Percentiles rank a stretch among this genome's conserved stretches.
Evolutionary conservation across 1,140 invertebrate species (phyloP).

Genomic region (Chrysopa pallens): DNA sequence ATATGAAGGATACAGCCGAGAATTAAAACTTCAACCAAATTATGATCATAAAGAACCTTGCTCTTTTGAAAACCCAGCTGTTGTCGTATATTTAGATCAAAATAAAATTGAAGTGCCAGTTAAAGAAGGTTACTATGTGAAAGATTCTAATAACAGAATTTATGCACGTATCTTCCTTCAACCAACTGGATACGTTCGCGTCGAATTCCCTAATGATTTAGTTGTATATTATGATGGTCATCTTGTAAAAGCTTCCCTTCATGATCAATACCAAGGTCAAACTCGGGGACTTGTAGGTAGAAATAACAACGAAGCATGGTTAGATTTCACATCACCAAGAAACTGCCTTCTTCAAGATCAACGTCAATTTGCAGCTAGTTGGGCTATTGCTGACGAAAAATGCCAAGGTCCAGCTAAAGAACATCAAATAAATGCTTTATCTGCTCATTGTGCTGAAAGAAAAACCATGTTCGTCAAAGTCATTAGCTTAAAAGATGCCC

Average conservation of each 20-base stretch:
- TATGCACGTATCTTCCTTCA: constrained; percentile 16
- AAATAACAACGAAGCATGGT: constrained; percentile 29
- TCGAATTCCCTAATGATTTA: constrained; percentile 28
- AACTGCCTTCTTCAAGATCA: constrained; percentile 30
- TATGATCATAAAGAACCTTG: no score
- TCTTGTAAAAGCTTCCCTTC: constrained; percentile 19
- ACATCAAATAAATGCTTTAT: constrained; percentile 10
- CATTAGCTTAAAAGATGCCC: constrained; percentile 10
- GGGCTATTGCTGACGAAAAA: constrained; percentile 25
- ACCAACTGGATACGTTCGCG: constrained; percentile 25
- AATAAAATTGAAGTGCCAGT: no score
- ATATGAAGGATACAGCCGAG: no score
- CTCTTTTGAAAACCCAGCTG: no score
- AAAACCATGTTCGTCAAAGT: constrained; percentile 23
- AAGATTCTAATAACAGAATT: constrained; percentile 23
- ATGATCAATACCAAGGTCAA: constrained; percentile 24
- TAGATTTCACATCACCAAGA: constrained; percentile 36
- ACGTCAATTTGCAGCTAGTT: constrained; percentile 32
- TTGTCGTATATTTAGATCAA: no score
- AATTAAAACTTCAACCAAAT: no score
- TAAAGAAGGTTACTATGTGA: no score
- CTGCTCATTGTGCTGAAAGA: constrained; percentile 22
- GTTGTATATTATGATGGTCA: constrained; percentile 33
- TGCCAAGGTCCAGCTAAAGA: constrained; percentile 20
- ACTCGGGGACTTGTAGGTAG: constrained; percentile 44